Evolutionary conservation across 1,140 invertebrate genomes (phyloP).

Genomic region (Drosophila trapezifrons): DNA sequence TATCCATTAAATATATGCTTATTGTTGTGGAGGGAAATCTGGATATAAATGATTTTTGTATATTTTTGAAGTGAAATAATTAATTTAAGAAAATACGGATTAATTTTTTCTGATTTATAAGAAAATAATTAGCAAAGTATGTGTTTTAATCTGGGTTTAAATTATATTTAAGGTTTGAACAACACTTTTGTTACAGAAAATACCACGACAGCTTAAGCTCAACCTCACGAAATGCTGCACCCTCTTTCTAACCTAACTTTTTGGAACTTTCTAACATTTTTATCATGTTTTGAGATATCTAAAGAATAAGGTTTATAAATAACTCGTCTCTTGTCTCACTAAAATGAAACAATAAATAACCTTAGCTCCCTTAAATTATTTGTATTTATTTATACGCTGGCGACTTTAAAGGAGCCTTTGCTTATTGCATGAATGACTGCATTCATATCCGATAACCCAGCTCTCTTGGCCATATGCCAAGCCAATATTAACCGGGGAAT

Average conservation of each 20-base stretch:
- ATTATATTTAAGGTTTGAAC: too few relatives aligned
- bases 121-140: background rate
- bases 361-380: background rate
- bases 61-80: background rate
- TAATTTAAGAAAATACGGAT: too few relatives aligned
- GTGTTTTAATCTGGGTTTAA: too few relatives aligned
- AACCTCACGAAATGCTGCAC: background rate
- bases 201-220: background rate
- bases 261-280: background rate
- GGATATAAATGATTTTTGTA: background rate
- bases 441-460: slow-evolving; percentile 35
- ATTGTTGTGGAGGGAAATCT: background rate
- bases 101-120: background rate
- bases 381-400: slow-evolving; percentile 1
- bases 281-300: background rate
- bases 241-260: background rate
- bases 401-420: slow-evolving; percentile 15
- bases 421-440: slow-evolving; percentile 33
- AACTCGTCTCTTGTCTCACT: background rate
- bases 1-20: background rate
- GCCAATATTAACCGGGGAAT: slow-evolving; percentile 62
- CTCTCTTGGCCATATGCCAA: slow-evolving; percentile 54
- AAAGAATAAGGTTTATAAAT: background rate
- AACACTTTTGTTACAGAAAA: background rate
- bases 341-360: background rate